Evolutionary conservation across 2,888 invertebrate genomes (phyloP).

Genomic region (Drosophila meridiana): DNA sequence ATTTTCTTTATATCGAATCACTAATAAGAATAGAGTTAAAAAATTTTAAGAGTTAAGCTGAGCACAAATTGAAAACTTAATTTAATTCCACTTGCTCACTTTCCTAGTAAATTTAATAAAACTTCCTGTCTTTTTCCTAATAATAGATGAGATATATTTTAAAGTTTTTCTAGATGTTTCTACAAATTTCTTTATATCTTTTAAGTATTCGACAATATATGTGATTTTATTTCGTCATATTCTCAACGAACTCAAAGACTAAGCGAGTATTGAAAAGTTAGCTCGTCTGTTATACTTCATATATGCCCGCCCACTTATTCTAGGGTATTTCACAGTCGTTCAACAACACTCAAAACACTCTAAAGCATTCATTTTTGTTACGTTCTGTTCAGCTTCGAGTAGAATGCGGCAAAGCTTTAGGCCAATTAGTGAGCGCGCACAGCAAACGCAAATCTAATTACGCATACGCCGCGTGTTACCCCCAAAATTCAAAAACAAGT

Average conservation of each 20-base stretch:
- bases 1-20: too few relatives aligned
- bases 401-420: slow-evolving; percentile 39
- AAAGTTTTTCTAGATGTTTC: too few relatives aligned
- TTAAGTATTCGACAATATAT: too few relatives aligned
- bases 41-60: background rate
- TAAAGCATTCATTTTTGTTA: background rate
- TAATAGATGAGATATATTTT: too few relatives aligned
- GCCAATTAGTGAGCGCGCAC: slow-evolving; percentile 58
- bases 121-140: background rate
- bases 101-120: background rate
- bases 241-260: background rate
- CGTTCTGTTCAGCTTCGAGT: slow-evolving; percentile 2
- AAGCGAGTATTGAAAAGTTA: too few relatives aligned
- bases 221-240: background rate
- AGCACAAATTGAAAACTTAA: background rate
- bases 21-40: background rate
- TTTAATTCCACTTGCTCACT: background rate
- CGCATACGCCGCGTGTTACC: slow-evolving; percentile 62
- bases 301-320: background rate
- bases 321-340: background rate
- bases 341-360: background rate
- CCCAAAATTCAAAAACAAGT: slow-evolving; percentile 35
- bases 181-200: too few relatives aligned
- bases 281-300: background rate
- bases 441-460: slow-evolving; percentile 66